phyloP scores from a whole-genome alignment of 2,797 vertebrate genomes.

The Coccyzus lansbergi region DNA sequence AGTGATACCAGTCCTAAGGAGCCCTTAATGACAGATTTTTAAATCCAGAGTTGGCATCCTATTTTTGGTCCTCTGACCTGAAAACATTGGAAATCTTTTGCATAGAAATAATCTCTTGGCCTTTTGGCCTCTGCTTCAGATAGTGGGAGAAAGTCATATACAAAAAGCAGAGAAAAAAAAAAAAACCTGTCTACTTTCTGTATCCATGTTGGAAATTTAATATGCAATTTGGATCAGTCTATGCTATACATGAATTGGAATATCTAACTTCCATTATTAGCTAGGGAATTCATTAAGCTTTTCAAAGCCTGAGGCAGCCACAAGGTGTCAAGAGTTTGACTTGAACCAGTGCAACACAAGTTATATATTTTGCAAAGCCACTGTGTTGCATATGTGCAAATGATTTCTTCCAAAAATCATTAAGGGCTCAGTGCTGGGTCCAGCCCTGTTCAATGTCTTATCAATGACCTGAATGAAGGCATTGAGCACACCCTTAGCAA shows the following conservation, averaged over 20 bases:
- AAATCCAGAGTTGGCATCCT: neutral
- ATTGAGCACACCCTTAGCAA: too few species aligned
- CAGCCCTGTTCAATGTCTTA: too few species aligned
- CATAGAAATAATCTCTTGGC: neutral
- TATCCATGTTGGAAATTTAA: neutral
- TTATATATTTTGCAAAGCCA: neutral
- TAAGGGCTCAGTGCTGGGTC: too few species aligned
- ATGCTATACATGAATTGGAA: accelerated
- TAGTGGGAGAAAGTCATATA: neutral
- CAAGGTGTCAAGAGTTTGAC: neutral
- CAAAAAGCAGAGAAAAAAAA: neutral
- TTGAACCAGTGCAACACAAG: neutral
- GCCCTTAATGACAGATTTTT: neutral
- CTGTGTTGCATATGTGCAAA: neutral
- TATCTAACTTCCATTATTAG: neutral
- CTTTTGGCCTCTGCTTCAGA: neutral
- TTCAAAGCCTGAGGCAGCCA: neutral
- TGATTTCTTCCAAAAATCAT: neutral
- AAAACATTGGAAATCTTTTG: neutral
- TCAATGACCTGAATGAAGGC: too few species aligned
- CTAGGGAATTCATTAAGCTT: neutral
- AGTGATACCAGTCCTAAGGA: neutral
- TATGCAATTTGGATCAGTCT: neutral
- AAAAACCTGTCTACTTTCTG: neutral
- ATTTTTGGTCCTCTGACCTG: neutral